These are phyloP conservation scores for Andrena camellia DNA, from an alignment of 2,888 invertebrate genomes.

Conservation along the genomic window DNA sequence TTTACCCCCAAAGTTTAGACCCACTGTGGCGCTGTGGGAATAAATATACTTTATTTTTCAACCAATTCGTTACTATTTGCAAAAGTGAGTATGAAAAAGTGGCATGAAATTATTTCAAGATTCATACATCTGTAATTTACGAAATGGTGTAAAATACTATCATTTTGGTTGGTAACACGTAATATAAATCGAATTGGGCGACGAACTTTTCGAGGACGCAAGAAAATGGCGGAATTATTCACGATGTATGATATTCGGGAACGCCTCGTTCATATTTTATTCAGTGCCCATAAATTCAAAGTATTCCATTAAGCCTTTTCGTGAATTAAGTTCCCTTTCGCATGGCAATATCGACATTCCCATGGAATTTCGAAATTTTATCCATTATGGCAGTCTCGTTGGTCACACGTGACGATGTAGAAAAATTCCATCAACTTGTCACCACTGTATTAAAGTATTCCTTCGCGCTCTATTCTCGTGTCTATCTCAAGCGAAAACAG, in stretches of 20 bases:
- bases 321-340: conserved; percentile 25
- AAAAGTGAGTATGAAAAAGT: no score
- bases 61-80: no score
- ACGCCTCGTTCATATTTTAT: conserved; percentile 67
- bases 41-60: no score
- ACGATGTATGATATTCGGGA: conserved; percentile 49
- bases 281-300: conserved; percentile 63
- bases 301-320: conserved; percentile 59
- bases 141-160: not conserved
- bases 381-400: not conserved
- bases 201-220: conserved; percentile 7
- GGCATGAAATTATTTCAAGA: no score
- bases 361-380: not conserved
- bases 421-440: not conserved
- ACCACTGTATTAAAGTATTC: not conserved
- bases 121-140: no score
- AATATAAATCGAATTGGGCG: conserved; percentile 7
- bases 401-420: not conserved
- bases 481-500: not conserved
- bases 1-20: no score
- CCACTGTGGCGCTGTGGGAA: no score
- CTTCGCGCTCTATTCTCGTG: not conserved
- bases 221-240: conserved; percentile 56
- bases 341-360: conserved; percentile 30
- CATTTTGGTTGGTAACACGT: not conserved